phyloP scores from a whole-genome alignment of 2,113 vertebrate genomes.

The Raja brachyura region DNA sequence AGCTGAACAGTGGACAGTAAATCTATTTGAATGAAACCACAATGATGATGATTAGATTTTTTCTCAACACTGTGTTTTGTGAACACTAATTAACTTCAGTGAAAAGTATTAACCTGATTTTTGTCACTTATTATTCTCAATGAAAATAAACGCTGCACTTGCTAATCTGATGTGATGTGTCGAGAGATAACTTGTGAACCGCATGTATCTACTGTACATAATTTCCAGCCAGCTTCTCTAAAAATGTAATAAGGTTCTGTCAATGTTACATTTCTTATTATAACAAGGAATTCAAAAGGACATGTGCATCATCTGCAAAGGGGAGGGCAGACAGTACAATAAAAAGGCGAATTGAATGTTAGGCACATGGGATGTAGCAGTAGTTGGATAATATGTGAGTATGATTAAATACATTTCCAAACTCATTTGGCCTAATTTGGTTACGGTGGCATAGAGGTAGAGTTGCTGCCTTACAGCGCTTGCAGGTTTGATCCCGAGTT shows the following conservation, averaged over 20 bases:
- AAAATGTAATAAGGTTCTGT: conserved; percentile 53
- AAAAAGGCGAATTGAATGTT: conserved; percentile 48
- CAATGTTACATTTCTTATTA: conserved; percentile 48
- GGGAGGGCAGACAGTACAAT: conserved; percentile 47
- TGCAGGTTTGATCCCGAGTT: too few relatives aligned
- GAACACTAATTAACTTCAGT: conserved; percentile 26
- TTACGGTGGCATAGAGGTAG: too few relatives aligned
- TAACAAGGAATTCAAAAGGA: conserved; percentile 46
- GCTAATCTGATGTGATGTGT: conserved; percentile 40
- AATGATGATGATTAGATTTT: background rate
- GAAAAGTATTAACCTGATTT: conserved; percentile 5
- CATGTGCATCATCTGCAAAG: conserved; percentile 47
- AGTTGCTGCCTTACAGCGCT: too few relatives aligned
- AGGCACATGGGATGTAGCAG: conserved; percentile 30
- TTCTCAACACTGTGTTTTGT: background rate
- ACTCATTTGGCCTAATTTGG: conserved; percentile 46
- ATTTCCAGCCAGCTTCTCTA: conserved; percentile 46
- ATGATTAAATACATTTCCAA: conserved; percentile 48
- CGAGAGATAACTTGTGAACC: conserved; percentile 42
- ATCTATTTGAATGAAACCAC: background rate
- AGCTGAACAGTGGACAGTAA: background rate
- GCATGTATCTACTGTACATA: conserved; percentile 38
- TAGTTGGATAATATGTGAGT: conserved; percentile 50
- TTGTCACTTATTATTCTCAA: conserved; percentile 22
- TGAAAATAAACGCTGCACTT: conserved; percentile 37